phyloP scores from a whole-genome alignment of 2,888 invertebrate species.

The Drosophila kokeensis region DNA sequence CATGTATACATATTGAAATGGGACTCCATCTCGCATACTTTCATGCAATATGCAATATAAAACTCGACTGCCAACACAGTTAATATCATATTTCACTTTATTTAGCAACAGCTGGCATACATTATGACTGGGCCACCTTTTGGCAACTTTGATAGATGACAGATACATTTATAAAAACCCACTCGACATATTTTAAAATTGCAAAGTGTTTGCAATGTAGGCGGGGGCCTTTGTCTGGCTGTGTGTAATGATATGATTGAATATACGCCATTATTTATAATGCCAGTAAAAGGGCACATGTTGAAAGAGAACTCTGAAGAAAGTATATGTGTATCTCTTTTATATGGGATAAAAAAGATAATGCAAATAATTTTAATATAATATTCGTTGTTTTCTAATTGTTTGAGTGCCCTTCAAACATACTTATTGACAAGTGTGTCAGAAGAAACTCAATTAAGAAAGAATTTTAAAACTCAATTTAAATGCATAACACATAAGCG shows the following conservation, averaged over 20 bases:
- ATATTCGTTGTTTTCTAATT: neutral
- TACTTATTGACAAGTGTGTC: neutral
- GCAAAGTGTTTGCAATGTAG: constrained; percentile 30
- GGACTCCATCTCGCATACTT: constrained; percentile 4
- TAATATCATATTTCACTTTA: constrained; percentile 60
- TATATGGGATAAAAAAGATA: neutral
- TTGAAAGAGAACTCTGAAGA: neutral
- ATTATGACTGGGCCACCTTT: constrained; percentile 25
- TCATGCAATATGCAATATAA: constrained; percentile 18
- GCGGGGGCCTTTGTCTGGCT: constrained; percentile 1
- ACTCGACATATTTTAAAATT: constrained; percentile 52
- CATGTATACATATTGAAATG: constrained; percentile 12
- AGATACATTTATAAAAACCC: constrained; percentile 47
- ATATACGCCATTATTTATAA: constrained; percentile 43
- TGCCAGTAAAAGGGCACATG: neutral
- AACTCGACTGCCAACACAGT: constrained; percentile 14
- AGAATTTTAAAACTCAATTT: neutral
- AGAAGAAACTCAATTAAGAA: neutral
- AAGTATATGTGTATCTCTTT: neutral
- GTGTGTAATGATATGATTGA: constrained; percentile 58
- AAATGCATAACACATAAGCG: neutral
- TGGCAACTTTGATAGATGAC: constrained; percentile 59
- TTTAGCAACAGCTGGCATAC: constrained; percentile 39
- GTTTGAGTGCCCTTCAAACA: neutral
- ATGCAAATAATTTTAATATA: neutral